phyloP scores from a whole-genome alignment of 1,140 invertebrate species.

The Ceratitis capitata region DNA sequence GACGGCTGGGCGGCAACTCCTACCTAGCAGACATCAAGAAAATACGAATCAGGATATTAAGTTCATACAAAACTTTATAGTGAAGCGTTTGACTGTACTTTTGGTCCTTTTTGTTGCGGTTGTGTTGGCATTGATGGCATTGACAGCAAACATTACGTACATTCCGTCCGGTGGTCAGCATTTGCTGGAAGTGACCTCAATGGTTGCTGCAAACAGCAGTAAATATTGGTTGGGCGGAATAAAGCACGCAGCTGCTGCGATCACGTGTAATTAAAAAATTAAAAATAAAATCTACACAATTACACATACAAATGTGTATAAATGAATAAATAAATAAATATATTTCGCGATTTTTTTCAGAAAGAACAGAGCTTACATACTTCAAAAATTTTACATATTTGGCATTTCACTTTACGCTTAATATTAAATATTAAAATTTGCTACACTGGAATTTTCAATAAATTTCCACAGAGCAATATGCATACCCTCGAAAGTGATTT shows the following conservation, averaged over 20 bases:
- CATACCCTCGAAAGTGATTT: no score
- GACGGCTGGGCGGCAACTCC: no score
- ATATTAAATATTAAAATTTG: no score
- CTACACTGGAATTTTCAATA: no score
- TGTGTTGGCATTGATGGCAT: background rate
- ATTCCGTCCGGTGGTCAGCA: background rate
- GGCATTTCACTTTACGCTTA: no score
- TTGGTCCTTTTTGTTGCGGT: background rate
- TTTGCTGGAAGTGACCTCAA: background rate
- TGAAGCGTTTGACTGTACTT: no score
- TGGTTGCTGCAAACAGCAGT: background rate
- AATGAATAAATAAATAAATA: no score
- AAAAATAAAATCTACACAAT: no score
- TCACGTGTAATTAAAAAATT: background rate
- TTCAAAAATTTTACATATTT: no score
- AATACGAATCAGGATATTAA: slow-evolving; percentile 23
- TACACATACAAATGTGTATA: background rate
- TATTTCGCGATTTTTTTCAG: no score
- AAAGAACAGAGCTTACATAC: no score
- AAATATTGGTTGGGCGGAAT: background rate
- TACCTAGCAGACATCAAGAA: background rate
- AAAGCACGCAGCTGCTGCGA: background rate
- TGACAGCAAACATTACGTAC: slow-evolving; percentile 19
- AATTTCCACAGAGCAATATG: no score
- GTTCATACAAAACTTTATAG: slow-evolving; percentile 6